Evolutionary conservation across 2,888 invertebrate genomes (phyloP).

Genomic region (Arge pagana): DNA sequence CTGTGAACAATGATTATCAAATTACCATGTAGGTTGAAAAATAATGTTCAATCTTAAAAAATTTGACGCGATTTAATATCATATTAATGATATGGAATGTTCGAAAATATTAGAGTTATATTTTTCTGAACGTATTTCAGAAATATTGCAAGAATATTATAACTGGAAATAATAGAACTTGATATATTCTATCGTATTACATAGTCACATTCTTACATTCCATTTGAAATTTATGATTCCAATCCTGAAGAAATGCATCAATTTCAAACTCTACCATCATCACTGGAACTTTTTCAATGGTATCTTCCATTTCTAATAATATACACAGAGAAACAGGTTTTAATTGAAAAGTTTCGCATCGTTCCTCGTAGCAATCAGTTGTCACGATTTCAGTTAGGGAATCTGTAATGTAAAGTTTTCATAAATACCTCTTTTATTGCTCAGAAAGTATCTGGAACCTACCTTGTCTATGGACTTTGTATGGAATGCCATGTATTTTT

Average conservation of each 20-base stretch:
- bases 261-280: constrained; percentile 44
- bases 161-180: too few species aligned
- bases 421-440: background rate
- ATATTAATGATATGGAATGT: too few species aligned
- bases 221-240: constrained; percentile 44
- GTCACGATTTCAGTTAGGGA: constrained; percentile 11
- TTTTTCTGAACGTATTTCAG: too few species aligned
- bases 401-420: constrained; percentile 5
- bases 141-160: too few species aligned
- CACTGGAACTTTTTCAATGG: constrained; percentile 46
- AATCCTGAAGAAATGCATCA: constrained; percentile 41
- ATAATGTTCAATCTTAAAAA: too few species aligned
- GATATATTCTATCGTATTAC: too few species aligned
- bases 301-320: constrained; percentile 48
- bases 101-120: too few species aligned
- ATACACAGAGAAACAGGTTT: constrained; percentile 43
- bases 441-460: constrained; percentile 1
- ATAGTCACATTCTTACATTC: constrained; percentile 37
- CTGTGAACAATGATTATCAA: constrained; percentile 2
- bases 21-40: too few species aligned
- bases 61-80: too few species aligned
- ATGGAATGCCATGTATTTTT: constrained; percentile 61
- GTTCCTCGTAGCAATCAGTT: constrained; percentile 23
- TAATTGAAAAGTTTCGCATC: constrained; percentile 42
- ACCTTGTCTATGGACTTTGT: constrained; percentile 40